Evolutionary conservation across 2,888 invertebrate species (phyloP), one percentile per base, ranked within the genome.

Genomic region (Acanthosepion esculentum): DNA sequence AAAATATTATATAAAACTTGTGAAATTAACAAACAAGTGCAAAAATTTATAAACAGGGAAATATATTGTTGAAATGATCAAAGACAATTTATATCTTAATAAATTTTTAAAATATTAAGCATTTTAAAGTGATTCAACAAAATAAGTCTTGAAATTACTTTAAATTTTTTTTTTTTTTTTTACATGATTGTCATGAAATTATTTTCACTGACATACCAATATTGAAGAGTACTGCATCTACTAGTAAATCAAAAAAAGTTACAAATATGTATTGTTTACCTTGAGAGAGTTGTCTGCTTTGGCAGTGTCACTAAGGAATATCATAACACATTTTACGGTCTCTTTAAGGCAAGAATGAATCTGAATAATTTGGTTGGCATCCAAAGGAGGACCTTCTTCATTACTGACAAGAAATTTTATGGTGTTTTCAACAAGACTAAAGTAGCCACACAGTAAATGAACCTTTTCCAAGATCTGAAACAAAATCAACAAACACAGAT

Each of bases 271-370:
- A 23, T 64, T 26, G n/a, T 2, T n/a, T 78, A 78, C 78, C 78
- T 78, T 78, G n/a, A 78, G 78, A n/a, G 78, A 78, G n/a, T 78
- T 78, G 6, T 78, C n/a, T 78, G n/a, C n/a, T 78, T 33, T n/a
- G 12, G 78, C 78, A n/a, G 78, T 78, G 78, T 78, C 33, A n/a
- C 78, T 95, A 23, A 97, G 95, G 95, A 96, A 97, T 95, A 96
- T 95, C 48, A 97, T 95, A n/a, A 97, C 96, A 91, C 96, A 96
- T 94, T 96, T 96, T 94, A 97, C 96, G 4, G 97, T 97, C 41
- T 96, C 97, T n/a, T 96, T 95, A 4, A 99, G 98, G 18, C 99
- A 99, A 0, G 98, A 98, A 96, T 99, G 99, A 1, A 99, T 98
- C 92, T 99, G 98, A 97, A 99, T 98, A 96, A 99, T 99, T 97